Conservation (phyloP, 2,113 vertebrate species). For the Hylia prasina region DNA sequence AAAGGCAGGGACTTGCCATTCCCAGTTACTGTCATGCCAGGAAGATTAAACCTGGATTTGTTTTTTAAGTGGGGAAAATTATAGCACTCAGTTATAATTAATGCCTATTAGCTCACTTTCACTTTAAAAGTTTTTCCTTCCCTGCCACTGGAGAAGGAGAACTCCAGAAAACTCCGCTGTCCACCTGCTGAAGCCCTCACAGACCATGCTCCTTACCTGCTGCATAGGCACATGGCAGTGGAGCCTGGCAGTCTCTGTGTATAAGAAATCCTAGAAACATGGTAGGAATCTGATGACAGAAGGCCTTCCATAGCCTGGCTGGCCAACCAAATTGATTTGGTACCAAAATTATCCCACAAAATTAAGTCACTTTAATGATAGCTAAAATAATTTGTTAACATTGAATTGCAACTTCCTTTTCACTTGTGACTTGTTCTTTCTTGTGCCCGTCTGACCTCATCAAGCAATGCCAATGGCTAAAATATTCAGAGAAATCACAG, state of each 20-base stretch:
- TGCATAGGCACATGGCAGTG: accelerated
- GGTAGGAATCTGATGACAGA: neutral
- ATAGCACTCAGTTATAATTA: neutral
- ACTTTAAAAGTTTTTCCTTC: neutral
- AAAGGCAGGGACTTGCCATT: neutral
- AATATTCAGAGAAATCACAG: neutral
- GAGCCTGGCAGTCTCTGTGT: neutral
- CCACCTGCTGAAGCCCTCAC: accelerated
- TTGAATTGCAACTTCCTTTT: neutral
- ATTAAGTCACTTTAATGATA: neutral
- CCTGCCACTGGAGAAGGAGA: neutral
- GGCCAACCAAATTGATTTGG: neutral
- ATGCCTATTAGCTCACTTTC: neutral
- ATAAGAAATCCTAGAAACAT: neutral
- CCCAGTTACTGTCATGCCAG: neutral
- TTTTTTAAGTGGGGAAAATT: neutral
- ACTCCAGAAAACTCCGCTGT: neutral
- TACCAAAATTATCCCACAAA: neutral
- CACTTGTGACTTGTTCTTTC: neutral
- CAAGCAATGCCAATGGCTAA: neutral
- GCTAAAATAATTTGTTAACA: neutral
- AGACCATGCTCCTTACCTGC: neutral
- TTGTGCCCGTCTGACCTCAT: neutral
- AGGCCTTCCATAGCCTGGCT: accelerated
- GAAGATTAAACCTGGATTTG: neutral